Base-by-base conservation (phyloP, 2,797 vertebrate genomes). In the Halcyon leucocephala region DNA sequence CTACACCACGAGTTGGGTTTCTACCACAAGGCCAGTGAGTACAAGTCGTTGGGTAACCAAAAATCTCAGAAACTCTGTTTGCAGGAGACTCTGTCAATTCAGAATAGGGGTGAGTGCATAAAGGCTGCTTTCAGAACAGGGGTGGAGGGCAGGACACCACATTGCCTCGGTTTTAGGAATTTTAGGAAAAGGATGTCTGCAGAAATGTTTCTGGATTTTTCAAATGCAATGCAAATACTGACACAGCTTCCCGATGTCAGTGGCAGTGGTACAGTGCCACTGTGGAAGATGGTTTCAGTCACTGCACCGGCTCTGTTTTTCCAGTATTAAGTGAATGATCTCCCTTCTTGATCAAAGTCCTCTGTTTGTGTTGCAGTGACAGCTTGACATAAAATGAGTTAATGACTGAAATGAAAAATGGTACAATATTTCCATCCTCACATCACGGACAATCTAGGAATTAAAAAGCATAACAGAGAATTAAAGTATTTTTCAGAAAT, bases 361-460 rank as follows among this genome's bases (percentile, higher is more conserved):
- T 81, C 35, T 37, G 19, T 69, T 79, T 62, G 35, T 66, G 44
- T 80, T 90, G 71, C 66, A 76, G 12, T 62, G 58, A 58, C 41
- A 61, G 49, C 54, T 81, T 77, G 67, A 80, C 51, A 74, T 64
- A 70, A 80, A 89, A 52, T 41, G 4, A 48, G 51, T 85, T 91
- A 20, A 80, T 49, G 31, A 41, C 74, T 73, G 28, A 79, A 76
- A 79, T 3, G 12, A 79, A 67, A 89, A 72, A 35, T 18, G 15
- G 29, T 61, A 37, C 55, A 77, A 16, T 61, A 82, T 74, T 91
- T 92, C 57, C 82, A 14, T 82, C 46, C 33, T 93, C 61, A 6
- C 44, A 65, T 74, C 22, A 25, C 2, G 2, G 72, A 39, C 28
- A 73, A 72, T 42, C 60, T 64, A 60, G 71, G 72, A 93, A 87